A percentile compares a stretch with the other conserved stretches of the same genome.
These are phyloP conservation scores for Brachionus manjavacas DNA, from an alignment of 1,140 invertebrate genomes.

Conservation along the genomic window DNA sequence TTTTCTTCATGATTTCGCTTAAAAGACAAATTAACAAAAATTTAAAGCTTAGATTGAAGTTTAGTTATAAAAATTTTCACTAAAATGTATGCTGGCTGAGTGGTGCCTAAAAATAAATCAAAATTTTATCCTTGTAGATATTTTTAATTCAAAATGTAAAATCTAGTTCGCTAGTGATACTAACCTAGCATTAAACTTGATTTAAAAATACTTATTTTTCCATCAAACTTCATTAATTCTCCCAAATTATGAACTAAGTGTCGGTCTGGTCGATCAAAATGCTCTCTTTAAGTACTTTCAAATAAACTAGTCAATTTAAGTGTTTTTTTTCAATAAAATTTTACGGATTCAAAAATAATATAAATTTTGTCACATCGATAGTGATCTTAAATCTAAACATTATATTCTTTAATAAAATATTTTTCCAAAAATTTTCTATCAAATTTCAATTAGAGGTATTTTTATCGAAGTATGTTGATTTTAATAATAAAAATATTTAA, in stretches of 20 bases:
- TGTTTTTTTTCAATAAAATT: not conserved
- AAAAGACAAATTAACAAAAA: too few species aligned
- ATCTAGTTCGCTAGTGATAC: not conserved
- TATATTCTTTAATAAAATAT: too few species aligned
- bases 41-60: too few species aligned
- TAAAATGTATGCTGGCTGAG: not conserved
- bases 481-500: too few species aligned
- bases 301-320: not conserved
- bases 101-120: not conserved
- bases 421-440: too few species aligned
- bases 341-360: not conserved
- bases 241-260: too few species aligned
- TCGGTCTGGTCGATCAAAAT: not conserved
- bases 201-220: not conserved
- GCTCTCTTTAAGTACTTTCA: not conserved
- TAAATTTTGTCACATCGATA: too few species aligned
- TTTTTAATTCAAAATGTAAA: not conserved
- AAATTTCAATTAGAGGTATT: too few species aligned
- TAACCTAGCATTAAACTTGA: not conserved
- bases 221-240: too few species aligned
- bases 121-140: not conserved
- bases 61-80: not conserved
- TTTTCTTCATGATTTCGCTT: too few species aligned
- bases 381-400: too few species aligned
- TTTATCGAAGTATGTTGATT: too few species aligned